Evolutionary conservation across 1,140 invertebrate species (phyloP), one percentile per base, ranked within the genome.

Genomic region (Atta cephalotes): DNA sequence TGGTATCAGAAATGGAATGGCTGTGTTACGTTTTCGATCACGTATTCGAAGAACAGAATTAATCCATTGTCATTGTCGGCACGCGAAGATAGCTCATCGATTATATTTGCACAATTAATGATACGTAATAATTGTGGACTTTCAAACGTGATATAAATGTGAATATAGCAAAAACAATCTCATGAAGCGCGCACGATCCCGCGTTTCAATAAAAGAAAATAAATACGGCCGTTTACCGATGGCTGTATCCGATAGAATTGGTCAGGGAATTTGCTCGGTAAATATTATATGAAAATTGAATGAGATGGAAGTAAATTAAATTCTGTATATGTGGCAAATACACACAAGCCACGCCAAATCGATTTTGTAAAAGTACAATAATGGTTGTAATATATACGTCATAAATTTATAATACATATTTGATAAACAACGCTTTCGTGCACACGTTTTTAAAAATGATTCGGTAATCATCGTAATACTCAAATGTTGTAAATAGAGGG

Each of bases 161-260:
- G 65, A 89, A 51, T 87, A 63, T 76, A n/a, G 28, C 53, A 80
- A 85, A 87, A 85, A 79, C 72, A 85, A 63, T 82, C 78, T 78
- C 86, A 71, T 85, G 35, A 74, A 74, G 39, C 45, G 21, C 66
- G n/a, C 66, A 25, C 66, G 70, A 84, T 84, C 4, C 70, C 51
- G 39, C 39, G 76, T 87, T 92, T 92, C 85, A 91, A 91, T 92
- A 89, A 91, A 91, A 92, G 91, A 88, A 89, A 91, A 90, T 90
- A 92, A 91, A 91, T 90, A 91, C 86, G 76, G 58, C 66, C 79
- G 87, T 92, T 91, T 90, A 88, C 82, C 78, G 87, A 86, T 78
- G 78, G 62, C 82, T 87, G 86, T 86, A 74, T 63, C 51, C 84
- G 84, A 86, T 74, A 74, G 82, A 85, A 91, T 91, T 91, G 90